These are phyloP conservation scores for Sander vitreus DNA, from an alignment of 2,113 vertebrate genomes.

Conservation along the genomic window DNA sequence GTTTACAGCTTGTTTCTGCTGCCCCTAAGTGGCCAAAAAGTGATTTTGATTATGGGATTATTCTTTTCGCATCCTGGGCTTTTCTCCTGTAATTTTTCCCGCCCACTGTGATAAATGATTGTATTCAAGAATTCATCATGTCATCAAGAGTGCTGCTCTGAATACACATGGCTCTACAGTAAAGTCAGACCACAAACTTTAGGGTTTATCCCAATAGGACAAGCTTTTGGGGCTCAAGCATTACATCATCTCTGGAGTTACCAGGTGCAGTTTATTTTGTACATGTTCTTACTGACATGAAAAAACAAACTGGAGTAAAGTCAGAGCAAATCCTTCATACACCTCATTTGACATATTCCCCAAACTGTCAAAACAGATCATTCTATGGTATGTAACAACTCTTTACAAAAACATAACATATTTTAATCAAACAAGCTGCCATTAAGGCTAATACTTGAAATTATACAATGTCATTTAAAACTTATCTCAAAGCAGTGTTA, in stretches of 20 bases:
- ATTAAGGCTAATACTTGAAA: background rate
- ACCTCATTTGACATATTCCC: background rate
- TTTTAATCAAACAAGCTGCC: slow-evolving; percentile 9
- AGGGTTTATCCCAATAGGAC: background rate
- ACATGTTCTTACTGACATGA: slow-evolving; percentile 36
- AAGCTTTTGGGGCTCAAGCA: background rate
- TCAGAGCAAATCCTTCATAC: slow-evolving; percentile 7
- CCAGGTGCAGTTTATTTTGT: background rate
- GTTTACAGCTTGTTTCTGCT: background rate
- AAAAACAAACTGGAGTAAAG: slow-evolving; percentile 2
- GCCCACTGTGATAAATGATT: background rate
- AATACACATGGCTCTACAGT: background rate
- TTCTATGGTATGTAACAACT: background rate
- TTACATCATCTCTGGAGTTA: background rate
- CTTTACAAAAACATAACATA: slow-evolving; percentile 26
- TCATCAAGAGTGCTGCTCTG: background rate
- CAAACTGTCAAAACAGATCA: background rate
- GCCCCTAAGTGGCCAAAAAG: background rate
- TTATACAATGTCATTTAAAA: slow-evolving; percentile 15
- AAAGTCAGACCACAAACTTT: background rate
- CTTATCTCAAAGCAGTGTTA: slow-evolving; percentile 5
- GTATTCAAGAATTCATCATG: background rate
- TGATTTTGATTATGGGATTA: background rate
- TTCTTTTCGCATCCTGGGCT: background rate
- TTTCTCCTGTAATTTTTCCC: background rate